Evolutionary conservation across 2,113 vertebrate species (phyloP).

Genomic region (Colinus virginianus): DNA sequence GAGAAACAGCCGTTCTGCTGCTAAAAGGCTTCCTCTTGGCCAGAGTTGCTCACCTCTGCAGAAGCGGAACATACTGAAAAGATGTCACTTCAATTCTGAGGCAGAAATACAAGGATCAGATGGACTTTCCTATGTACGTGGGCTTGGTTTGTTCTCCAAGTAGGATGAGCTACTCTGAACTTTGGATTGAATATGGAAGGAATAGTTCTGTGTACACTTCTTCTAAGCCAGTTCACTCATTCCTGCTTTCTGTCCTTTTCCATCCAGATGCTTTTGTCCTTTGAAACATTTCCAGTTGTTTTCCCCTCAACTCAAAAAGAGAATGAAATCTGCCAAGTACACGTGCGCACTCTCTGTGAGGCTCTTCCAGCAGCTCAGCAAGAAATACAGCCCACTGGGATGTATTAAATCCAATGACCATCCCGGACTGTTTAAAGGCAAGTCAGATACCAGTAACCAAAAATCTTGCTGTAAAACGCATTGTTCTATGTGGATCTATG

Average conservation of each 20-base stretch:
- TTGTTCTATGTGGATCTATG: conserved; percentile 12
- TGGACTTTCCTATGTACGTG: background rate
- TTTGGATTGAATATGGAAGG: background rate
- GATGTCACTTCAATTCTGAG: background rate
- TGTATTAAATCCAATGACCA: conserved; percentile 44
- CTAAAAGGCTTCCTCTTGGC: background rate
- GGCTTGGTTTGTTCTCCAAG: background rate
- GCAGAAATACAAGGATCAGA: background rate
- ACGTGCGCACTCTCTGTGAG: background rate
- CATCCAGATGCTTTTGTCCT: background rate
- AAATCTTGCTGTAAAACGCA: background rate
- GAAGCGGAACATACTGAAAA: background rate
- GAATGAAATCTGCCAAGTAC: background rate
- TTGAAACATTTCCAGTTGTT: background rate
- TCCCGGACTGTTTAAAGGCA: conserved; percentile 26
- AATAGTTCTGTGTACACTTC: background rate
- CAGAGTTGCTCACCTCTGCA: background rate
- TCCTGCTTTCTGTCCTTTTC: background rate
- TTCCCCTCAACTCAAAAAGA: background rate
- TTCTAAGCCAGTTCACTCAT: background rate
- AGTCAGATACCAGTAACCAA: conserved; percentile 39
- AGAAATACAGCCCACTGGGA: conserved; percentile 43
- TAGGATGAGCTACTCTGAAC: background rate
- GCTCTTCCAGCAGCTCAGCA: conserved; percentile 22
- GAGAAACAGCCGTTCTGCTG: background rate